phyloP scores from a whole-genome alignment of 2,113 vertebrate species.

The Nyctibius bracteatus region DNA sequence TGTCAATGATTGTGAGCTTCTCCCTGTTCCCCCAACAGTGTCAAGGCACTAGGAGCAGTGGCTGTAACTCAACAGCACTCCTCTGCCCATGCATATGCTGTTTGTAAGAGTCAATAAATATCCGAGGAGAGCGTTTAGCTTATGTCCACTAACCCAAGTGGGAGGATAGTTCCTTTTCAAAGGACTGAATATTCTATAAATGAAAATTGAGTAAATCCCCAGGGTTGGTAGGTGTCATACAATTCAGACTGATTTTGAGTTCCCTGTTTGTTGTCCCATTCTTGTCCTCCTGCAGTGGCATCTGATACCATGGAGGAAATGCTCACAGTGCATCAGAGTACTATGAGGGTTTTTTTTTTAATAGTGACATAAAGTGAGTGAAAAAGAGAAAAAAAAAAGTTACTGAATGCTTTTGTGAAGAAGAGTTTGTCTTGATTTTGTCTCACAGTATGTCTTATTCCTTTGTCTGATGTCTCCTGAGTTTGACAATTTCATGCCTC shows the following conservation, averaged over 20 bases:
- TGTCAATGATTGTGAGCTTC: neutral
- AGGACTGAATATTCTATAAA: neutral
- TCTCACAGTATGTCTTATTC: neutral
- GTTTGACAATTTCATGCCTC: neutral
- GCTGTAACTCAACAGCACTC: neutral
- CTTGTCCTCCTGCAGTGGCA: neutral
- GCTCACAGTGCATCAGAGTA: neutral
- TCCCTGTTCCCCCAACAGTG: neutral
- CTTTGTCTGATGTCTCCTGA: neutral
- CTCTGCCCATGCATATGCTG: neutral
- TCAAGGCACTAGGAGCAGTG: neutral
- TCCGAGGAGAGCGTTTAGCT: neutral
- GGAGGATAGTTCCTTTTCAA: neutral
- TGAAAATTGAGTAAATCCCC: neutral
- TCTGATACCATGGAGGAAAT: neutral
- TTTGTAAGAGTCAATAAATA: neutral
- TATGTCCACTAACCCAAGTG: accelerated
- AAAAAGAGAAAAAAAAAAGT: neutral
- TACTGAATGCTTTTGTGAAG: neutral
- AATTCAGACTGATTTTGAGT: neutral
- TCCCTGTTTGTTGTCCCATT: neutral
- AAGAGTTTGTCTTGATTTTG: neutral
- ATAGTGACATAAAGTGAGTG: neutral
- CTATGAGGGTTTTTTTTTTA: accelerated
- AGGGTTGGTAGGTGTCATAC: neutral